Conservation (phyloP, 2,797 vertebrate species). For the Alauda arvensis region DNA sequence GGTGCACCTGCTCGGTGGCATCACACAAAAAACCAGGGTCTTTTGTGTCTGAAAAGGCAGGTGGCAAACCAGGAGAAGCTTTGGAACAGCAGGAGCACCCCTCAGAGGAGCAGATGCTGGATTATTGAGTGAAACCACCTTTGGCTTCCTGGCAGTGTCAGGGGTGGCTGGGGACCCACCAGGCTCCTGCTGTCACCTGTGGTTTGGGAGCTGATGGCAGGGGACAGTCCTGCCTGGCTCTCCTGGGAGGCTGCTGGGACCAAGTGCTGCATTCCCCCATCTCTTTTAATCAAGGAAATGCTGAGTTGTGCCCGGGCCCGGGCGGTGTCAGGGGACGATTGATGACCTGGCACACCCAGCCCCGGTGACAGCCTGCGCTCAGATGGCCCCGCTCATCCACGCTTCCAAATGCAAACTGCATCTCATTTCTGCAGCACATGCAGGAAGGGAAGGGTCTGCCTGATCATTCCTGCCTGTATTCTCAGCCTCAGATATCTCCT, state of each 20-base stretch:
- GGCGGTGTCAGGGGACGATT: background rate
- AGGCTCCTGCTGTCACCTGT: background rate
- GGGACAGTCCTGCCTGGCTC: background rate
- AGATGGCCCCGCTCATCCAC: background rate
- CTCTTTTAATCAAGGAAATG: slow-evolving; percentile 47
- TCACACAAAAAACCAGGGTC: rapidly evolving
- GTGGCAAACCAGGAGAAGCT: background rate
- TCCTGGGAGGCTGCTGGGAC: background rate
- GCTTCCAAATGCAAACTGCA: background rate
- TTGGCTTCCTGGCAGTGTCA: background rate
- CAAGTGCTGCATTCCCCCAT: background rate
- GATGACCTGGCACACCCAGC: slow-evolving; percentile 18
- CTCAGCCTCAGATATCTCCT: background rate
- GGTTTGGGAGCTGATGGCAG: rapidly evolving
- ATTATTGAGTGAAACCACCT: slow-evolving; percentile 9
- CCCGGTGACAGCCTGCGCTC: background rate
- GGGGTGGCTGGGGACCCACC: background rate
- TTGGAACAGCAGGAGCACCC: slow-evolving; percentile 14
- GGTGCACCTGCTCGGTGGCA: background rate
- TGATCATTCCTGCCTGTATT: rapidly evolving
- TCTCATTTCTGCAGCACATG: background rate
- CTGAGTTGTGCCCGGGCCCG: background rate
- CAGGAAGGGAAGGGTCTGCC: background rate
- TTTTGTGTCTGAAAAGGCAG: slow-evolving; percentile 20
- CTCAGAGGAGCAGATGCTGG: background rate